phyloP scores from a whole-genome alignment of 2,797 vertebrate genomes.

The Crenichthys baileyi region DNA sequence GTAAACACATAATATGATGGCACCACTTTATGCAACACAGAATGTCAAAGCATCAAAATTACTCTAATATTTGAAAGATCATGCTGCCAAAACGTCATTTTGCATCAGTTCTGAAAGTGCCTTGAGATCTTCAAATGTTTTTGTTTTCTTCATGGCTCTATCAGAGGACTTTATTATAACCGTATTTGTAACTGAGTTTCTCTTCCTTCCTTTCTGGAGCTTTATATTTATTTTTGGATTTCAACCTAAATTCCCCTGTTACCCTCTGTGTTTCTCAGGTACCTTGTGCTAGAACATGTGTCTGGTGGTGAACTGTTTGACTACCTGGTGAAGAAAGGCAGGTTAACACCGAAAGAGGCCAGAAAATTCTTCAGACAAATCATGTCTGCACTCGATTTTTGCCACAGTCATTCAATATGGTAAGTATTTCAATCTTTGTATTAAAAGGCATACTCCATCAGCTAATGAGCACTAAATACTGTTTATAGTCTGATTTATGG shows the following conservation, averaged over 20 bases:
- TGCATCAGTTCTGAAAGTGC: slow-evolving; percentile 17
- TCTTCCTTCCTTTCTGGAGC: not conserved
- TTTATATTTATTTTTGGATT: not conserved
- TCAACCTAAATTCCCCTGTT: not conserved
- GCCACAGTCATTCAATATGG: slow-evolving; percentile 99
- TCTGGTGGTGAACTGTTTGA: slow-evolving; percentile 98
- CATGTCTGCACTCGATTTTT: slow-evolving; percentile 98
- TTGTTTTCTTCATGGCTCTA: slow-evolving; percentile 4
- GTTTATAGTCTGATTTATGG: not conserved
- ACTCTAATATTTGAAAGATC: slow-evolving; percentile 13
- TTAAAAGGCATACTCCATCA: not conserved
- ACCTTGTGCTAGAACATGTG: slow-evolving; percentile 98
- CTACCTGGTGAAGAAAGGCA: slow-evolving; percentile 98
- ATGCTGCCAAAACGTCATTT: slow-evolving; percentile 10
- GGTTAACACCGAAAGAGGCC: slow-evolving; percentile 97
- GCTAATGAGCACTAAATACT: not conserved
- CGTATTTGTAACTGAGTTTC: not conserved
- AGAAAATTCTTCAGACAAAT: slow-evolving; percentile 99
- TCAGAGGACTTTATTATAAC: slow-evolving; percentile 3
- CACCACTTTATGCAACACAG: not conserved
- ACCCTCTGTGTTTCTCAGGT: slow-evolving; percentile 74
- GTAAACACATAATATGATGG: not conserved
- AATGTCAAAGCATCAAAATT: not conserved
- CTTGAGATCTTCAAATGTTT: not conserved
- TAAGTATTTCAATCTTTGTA: slow-evolving; percentile 68